Base-by-base conservation (phyloP, 2,888 invertebrate genomes). In the Anodontia alba region DNA sequence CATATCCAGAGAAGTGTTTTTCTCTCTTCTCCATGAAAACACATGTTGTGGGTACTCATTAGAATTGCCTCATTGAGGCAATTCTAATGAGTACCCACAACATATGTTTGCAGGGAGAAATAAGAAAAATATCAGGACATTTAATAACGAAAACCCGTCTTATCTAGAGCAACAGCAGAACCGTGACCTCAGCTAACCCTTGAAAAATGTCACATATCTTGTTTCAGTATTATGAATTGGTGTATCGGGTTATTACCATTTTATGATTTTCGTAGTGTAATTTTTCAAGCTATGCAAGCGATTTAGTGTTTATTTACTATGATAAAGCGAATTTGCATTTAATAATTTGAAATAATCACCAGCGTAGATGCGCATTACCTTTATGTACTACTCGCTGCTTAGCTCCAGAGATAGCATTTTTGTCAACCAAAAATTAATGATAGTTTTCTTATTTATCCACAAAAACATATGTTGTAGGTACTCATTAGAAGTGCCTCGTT, bases 301-400 rank as follows among this genome's bases (percentile, higher is more conserved):
- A 57, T 57, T 57, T 57, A 57, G 29, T 26, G 57, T 57, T 57
- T 57, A 57, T 57, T 29, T 57, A 57, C 57, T 29, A 29, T 57
- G 57, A 57, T 57, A 57, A 57, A 57, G 57, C 57, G 57, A 57
- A 57, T 57, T 57, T 57, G 57, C 57, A 57, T 57, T 57, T 57
- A 23, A 57, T 57, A 57, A 57, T 57, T 57, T 26, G 26, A 57
- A 57, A 26, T 57, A 57, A 57, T 57, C 57, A 29, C 57, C 57
- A 57, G 7, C 57, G 29, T 29, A 57, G 57, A 57, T 57, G 57
- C 57, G 29, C 57, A 57, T 57, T 57, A 17, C 57, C 17, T 17
- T 57, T 57, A 23, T 26, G 29, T 10, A 20, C 29, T 57, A 26
- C 23, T 57, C 29, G 29, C 29, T 26, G 29, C 29, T 57, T 57